phyloP scores from a whole-genome alignment of 2,113 vertebrate species.

The Cavia aperea region DNA sequence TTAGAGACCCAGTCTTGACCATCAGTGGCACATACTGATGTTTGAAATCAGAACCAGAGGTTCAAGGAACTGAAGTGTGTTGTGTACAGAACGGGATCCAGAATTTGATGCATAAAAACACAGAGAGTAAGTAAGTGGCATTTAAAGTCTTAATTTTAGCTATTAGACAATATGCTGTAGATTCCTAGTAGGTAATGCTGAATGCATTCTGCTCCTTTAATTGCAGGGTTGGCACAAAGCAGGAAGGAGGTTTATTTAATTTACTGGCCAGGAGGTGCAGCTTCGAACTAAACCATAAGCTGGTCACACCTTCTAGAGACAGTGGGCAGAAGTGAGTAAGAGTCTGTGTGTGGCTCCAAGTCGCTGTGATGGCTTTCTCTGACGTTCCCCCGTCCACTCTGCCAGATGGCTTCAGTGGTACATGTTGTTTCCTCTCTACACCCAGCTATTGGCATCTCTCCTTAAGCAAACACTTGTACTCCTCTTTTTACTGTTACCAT shows the following conservation, averaged over 20 bases:
- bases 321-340: neutral
- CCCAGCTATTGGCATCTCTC: neutral
- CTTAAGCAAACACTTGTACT: neutral
- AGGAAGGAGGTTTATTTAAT: slow-evolving; percentile 43
- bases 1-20: neutral
- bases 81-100: neutral
- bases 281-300: neutral
- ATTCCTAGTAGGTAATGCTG: neutral
- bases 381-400: neutral
- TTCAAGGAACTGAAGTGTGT: neutral
- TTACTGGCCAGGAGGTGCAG: neutral
- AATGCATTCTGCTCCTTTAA: slow-evolving; percentile 20
- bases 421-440: neutral
- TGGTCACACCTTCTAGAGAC: neutral
- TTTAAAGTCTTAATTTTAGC: neutral
- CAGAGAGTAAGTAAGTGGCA: neutral
- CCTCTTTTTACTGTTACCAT: neutral
- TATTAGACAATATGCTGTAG: neutral
- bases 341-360: neutral
- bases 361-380: neutral
- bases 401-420: accelerated
- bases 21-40: accelerated
- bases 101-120: neutral
- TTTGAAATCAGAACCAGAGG: neutral
- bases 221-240: slow-evolving; percentile 23